phyloP scores from a whole-genome alignment of 2,113 vertebrate genomes.

The Camarhynchus parvulus region DNA sequence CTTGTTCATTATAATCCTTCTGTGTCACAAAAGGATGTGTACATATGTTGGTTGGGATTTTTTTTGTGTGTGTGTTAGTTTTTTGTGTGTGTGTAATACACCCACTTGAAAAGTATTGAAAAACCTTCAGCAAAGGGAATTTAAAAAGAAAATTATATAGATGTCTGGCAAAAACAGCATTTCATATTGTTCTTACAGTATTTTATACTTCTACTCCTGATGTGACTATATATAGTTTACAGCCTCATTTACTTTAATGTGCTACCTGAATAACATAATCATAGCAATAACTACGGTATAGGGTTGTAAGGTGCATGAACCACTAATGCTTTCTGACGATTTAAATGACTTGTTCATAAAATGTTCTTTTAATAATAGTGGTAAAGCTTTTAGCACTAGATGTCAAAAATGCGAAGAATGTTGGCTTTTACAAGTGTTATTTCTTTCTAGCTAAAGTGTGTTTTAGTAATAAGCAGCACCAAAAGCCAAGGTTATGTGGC shows the following conservation, averaged over 20 bases:
- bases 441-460: conserved; percentile 63
- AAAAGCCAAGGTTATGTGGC: conserved; percentile 60
- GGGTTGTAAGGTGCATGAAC: conserved; percentile 66
- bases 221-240: conserved; percentile 75
- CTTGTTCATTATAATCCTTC: conserved; percentile 59
- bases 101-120: conserved; percentile 33
- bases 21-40: conserved; percentile 51
- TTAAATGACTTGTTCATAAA: conserved; percentile 78
- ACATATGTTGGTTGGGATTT: not conserved
- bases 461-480: conserved; percentile 60
- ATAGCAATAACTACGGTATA: conserved; percentile 73
- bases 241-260: conserved; percentile 81
- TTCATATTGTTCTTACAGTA: conserved; percentile 66
- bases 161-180: conserved; percentile 54
- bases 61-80: not conserved
- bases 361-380: conserved; percentile 76
- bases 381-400: conserved; percentile 73
- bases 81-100: not conserved
- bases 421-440: conserved; percentile 68
- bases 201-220: conserved; percentile 66
- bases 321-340: conserved; percentile 74
- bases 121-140: conserved; percentile 54
- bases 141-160: conserved; percentile 7
- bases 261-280: conserved; percentile 80
- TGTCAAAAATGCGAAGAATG: conserved; percentile 70